A percentile compares a stretch with the other conserved stretches of the same genome.
Evolutionary conservation across 2,888 invertebrate genomes (phyloP).

Genomic region (Luperina nickerlii): DNA sequence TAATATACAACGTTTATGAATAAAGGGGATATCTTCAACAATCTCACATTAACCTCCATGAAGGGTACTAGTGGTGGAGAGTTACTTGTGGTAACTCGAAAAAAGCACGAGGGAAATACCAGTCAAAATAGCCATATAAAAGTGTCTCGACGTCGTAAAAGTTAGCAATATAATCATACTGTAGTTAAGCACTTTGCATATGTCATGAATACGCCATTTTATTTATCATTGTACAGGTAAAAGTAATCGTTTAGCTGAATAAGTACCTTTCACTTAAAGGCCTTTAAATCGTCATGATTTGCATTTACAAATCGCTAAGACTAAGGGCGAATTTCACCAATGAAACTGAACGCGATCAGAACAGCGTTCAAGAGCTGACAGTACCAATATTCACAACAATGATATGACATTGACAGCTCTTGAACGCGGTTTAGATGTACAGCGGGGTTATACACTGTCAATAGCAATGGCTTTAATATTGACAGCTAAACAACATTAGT

Average conservation of each 20-base stretch:
- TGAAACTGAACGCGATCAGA: not conserved
- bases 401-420: not conserved
- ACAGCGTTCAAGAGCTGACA: not conserved
- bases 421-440: too few relatives aligned
- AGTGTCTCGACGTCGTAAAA: constrained; percentile 64
- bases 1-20: not conserved
- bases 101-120: constrained; percentile 40
- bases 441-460: too few relatives aligned
- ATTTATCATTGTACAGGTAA: constrained; percentile 27
- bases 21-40: not conserved
- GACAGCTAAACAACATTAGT: too few relatives aligned
- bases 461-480: too few relatives aligned
- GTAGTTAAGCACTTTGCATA: constrained; percentile 43
- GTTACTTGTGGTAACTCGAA: constrained; percentile 30
- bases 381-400: not conserved
- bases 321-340: not conserved
- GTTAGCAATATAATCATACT: constrained; percentile 55
- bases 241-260: constrained; percentile 17
- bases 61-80: too few relatives aligned
- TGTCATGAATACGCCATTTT: constrained; percentile 46
- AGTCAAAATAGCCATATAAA: constrained; percentile 61
- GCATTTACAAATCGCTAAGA: not conserved
- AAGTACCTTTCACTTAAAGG: not conserved
- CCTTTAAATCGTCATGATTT: not conserved
- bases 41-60: constrained; percentile 48